Evolutionary conservation across 2,113 vertebrate species (phyloP).

Genomic region (Madoqua kirkii): DNA sequence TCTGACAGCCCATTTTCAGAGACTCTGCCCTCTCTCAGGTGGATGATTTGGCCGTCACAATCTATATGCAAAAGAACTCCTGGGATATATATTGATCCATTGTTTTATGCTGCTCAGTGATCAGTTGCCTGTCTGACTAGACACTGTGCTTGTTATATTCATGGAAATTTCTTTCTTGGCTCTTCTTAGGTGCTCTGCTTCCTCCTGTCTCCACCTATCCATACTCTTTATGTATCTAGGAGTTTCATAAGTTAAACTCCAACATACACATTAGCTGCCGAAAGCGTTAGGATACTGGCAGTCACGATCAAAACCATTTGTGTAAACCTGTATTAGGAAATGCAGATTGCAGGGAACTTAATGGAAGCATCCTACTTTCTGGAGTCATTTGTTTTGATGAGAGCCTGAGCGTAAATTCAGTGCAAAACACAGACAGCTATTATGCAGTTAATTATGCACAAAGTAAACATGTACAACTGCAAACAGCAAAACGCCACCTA

Average conservation of each 20-base stretch:
- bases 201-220: background rate
- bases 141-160: slow-evolving; percentile 70
- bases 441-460: slow-evolving; percentile 86
- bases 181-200: slow-evolving; percentile 60
- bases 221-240: slow-evolving; percentile 1
- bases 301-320: slow-evolving; percentile 57
- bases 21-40: background rate
- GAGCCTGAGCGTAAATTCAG: slow-evolving; percentile 76
- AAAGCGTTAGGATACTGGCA: slow-evolving; percentile 30
- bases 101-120: slow-evolving; percentile 62
- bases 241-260: slow-evolving; percentile 63
- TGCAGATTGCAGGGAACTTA: slow-evolving; percentile 68
- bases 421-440: slow-evolving; percentile 80
- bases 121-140: slow-evolving; percentile 74
- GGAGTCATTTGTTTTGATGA: slow-evolving; percentile 77
- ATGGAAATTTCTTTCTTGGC: slow-evolving; percentile 72
- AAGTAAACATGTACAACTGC: slow-evolving; percentile 86
- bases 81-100: slow-evolving; percentile 65
- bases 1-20: slow-evolving; percentile 50
- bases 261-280: slow-evolving; percentile 37
- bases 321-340: slow-evolving; percentile 69
- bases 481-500: slow-evolving; percentile 83
- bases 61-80: slow-evolving; percentile 50
- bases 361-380: slow-evolving; percentile 80
- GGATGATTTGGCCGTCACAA: slow-evolving; percentile 50